Base-by-base conservation (phyloP, 2,888 invertebrate genomes). In the Anarsia innoxiella region DNA sequence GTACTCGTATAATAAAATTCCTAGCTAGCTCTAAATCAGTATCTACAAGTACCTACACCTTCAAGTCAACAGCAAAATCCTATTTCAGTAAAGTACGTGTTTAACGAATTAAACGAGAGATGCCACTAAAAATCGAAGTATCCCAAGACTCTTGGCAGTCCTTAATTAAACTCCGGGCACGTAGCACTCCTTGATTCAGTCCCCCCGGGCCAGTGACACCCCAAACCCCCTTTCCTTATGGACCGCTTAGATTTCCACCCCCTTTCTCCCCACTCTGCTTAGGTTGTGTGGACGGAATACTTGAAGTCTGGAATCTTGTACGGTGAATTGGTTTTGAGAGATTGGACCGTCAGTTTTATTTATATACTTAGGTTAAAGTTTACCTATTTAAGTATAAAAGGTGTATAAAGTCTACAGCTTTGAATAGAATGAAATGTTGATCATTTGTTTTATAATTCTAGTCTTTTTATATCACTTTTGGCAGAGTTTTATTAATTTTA, bases 181-280 rank as follows among this genome's bases (percentile, higher is more conserved):
- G 83, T 83, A 82, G 62, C 71, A 68, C 78, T 83, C 82, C 83
- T 83, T 83, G 82, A 83, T 83, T 83, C 83, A 80, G 75, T 75
- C 74, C 69, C 79, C 72, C 62, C 59, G 60, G 66, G 64, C 55
- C 49, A 56, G 58, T 52, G 61, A 60, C 56, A 60, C 61, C 59
- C 53, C 47, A 47, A 51, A 57, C 56, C 50, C 55, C 42, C 72
- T 59, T 74, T 73, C 76, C 82, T 82, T 80, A 80, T 80, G 83
- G 79, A 76, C 77, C 77, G 83, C 83, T 82, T 82, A 82, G 83
- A 84, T 83, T 83, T 83, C 74, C 77, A 64, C 79, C 80, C 77
- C 66, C 67, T n/a, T n/a, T n/a, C n/a, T n/a, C n/a, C n/a, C n/a
- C n/a, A n/a, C n/a, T n/a, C n/a, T n/a, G n/a, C n/a, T n/a, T 62